These are phyloP conservation scores for Hylaea fasciaria DNA, from an alignment of 2,888 invertebrate species.

Conservation along the genomic window DNA sequence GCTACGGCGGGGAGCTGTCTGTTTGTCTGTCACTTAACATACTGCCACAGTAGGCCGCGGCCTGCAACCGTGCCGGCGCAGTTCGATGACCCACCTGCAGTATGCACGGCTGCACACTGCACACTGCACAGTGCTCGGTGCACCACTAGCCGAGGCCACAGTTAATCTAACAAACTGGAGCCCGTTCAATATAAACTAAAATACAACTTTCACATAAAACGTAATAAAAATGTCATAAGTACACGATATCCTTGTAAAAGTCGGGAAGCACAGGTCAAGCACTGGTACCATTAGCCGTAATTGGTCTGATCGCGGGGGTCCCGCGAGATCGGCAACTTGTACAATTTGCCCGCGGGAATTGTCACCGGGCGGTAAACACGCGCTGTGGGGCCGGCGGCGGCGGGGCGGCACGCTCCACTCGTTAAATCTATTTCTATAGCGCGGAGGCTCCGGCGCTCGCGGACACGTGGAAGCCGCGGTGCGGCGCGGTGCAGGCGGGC, in stretches of 20 bases:
- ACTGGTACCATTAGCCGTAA: slow-evolving; percentile 20
- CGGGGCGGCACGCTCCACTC: slow-evolving; percentile 36
- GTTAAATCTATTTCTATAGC: slow-evolving; percentile 49
- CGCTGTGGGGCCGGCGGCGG: slow-evolving; percentile 4
- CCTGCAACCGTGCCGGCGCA: slow-evolving; percentile 11
- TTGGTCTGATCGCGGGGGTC: slow-evolving; percentile 23
- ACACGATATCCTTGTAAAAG: not conserved
- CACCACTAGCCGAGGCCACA: too few relatives aligned
- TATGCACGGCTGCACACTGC: not conserved
- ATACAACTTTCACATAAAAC: too few relatives aligned
- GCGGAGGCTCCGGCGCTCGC: slow-evolving; percentile 18
- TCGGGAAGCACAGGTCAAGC: not conserved
- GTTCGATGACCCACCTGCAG: slow-evolving; percentile 13
- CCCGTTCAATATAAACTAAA: too few relatives aligned
- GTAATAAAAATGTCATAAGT: too few relatives aligned
- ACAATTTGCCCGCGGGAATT: slow-evolving; percentile 11
- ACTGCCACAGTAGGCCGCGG: slow-evolving; percentile 2
- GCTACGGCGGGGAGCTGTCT: slow-evolving; percentile 1
- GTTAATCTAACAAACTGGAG: too few relatives aligned
- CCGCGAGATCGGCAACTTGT: slow-evolving; percentile 20
- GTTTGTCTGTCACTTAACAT: slow-evolving; percentile 19
- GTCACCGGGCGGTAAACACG: slow-evolving; percentile 17
- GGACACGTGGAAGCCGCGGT: slow-evolving; percentile 46
- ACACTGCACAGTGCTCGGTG: too few relatives aligned
- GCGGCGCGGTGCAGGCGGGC: slow-evolving; percentile 54